A percentile compares a stretch with the other conserved stretches of the same genome.
These are phyloP conservation scores for Drosophila yooni DNA, from an alignment of 2,888 invertebrate species.

Conservation along the genomic window DNA sequence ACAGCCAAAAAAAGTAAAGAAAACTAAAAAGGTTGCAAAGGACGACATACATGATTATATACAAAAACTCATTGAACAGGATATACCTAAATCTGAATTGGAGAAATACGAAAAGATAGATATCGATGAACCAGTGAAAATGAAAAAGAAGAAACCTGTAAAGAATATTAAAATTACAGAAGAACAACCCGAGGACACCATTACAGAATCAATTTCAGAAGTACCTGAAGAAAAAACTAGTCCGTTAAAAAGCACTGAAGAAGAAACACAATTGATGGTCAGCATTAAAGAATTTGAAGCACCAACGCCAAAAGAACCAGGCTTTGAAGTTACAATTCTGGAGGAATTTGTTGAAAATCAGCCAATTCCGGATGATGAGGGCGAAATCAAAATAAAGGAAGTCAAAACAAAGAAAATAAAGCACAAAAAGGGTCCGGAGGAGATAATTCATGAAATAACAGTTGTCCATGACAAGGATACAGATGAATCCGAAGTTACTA, in stretches of 20 bases:
- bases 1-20: slow-evolving; percentile 78
- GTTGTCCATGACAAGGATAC: slow-evolving; percentile 85
- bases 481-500: slow-evolving; percentile 83
- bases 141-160: slow-evolving; percentile 62
- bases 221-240: slow-evolving; percentile 18
- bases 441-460: slow-evolving; percentile 85
- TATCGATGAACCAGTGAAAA: slow-evolving; percentile 84
- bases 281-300: slow-evolving; percentile 64
- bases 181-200: slow-evolving; percentile 54
- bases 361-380: slow-evolving; percentile 72
- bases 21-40: slow-evolving; percentile 82
- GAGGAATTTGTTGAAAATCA: slow-evolving; percentile 81
- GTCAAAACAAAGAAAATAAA: slow-evolving; percentile 82
- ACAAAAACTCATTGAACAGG: slow-evolving; percentile 83
- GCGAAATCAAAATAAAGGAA: slow-evolving; percentile 82
- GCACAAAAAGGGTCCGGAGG: slow-evolving; percentile 84
- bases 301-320: slow-evolving; percentile 44
- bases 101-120: slow-evolving; percentile 85
- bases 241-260: slow-evolving; percentile 31
- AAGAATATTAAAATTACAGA: slow-evolving; percentile 57
- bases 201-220: slow-evolving; percentile 49
- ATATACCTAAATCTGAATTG: slow-evolving; percentile 84
- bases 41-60: slow-evolving; percentile 84
- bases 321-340: slow-evolving; percentile 66
- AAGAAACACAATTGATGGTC: slow-evolving; percentile 42